Percentiles rank a stretch among this genome's conserved stretches.
phyloP scores from a whole-genome alignment of 2,113 vertebrate species.

The Sigmodon hispidus region DNA sequence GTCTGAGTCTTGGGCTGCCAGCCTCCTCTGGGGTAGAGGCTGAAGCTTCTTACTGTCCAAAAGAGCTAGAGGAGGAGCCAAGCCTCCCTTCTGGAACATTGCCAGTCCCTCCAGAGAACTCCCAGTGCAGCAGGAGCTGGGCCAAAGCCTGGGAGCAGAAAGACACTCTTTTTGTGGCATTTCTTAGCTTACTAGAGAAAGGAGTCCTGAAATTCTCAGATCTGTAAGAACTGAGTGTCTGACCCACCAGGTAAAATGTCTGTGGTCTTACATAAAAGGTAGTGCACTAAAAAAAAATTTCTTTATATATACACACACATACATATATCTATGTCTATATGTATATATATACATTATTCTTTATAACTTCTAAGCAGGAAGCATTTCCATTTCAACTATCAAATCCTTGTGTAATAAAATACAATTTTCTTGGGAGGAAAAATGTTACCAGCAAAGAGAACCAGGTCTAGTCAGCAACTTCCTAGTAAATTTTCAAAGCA shows the following conservation, averaged over 20 bases:
- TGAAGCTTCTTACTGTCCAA: not conserved
- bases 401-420: constrained; percentile 9
- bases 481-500: not conserved
- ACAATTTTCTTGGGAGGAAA: not conserved
- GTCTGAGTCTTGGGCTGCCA: not conserved
- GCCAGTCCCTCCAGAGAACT: not conserved
- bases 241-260: not conserved
- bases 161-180: not conserved
- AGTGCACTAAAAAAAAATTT: too few species aligned
- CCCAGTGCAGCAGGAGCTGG: not conserved
- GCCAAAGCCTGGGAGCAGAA: not conserved
- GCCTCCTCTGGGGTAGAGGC: not conserved
- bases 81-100: not conserved
- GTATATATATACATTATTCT: not conserved
- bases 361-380: not conserved
- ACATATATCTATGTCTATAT: not conserved
- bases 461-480: not conserved
- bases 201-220: not conserved
- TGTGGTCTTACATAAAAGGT: not conserved
- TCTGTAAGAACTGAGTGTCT: not conserved
- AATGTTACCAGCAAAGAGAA: not conserved
- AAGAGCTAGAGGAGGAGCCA: not conserved
- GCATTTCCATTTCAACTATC: not conserved
- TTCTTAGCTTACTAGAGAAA: not conserved
- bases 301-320: not conserved